Percentiles rank a stretch among this genome's conserved stretches.
phyloP scores from a whole-genome alignment of 2,797 vertebrate genomes.

The Tachyglossus aculeatus region DNA sequence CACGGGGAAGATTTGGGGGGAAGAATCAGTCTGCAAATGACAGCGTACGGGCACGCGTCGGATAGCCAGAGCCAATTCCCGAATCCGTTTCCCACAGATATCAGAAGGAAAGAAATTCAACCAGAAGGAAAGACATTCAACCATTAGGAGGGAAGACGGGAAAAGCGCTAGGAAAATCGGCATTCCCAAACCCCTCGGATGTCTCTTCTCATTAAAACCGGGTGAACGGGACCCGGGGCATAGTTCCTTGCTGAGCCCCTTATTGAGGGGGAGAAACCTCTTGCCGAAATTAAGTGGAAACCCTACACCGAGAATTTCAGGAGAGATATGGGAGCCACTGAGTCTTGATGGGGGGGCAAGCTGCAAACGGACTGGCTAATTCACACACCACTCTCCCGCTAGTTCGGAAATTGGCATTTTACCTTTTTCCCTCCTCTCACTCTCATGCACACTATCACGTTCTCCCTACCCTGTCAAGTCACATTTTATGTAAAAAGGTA shows the following conservation, averaged over 20 bases:
- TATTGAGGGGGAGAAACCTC: no score
- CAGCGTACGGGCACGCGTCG: background rate
- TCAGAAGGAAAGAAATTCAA: no score
- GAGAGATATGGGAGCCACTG: background rate
- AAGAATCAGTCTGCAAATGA: background rate
- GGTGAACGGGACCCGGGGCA: background rate
- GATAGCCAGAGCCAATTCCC: background rate
- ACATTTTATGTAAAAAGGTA: background rate
- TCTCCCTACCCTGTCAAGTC: background rate
- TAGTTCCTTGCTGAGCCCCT: no score
- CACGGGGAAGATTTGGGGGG: background rate
- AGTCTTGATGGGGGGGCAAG: background rate
- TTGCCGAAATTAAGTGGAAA: no score
- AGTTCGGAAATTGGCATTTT: no score
- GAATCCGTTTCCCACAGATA: background rate
- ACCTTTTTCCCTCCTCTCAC: background rate
- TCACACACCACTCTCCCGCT: background rate
- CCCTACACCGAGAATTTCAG: no score
- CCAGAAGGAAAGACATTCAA: no score
- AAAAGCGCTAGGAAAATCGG: background rate
- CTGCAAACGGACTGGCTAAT: background rate
- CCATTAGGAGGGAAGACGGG: no score
- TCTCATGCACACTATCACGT: background rate
- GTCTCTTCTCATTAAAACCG: slow-evolving; percentile 17
- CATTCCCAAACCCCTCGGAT: background rate